phyloP scores from a whole-genome alignment of 2,113 vertebrate genomes.

The Diadophis punctatus region DNA sequence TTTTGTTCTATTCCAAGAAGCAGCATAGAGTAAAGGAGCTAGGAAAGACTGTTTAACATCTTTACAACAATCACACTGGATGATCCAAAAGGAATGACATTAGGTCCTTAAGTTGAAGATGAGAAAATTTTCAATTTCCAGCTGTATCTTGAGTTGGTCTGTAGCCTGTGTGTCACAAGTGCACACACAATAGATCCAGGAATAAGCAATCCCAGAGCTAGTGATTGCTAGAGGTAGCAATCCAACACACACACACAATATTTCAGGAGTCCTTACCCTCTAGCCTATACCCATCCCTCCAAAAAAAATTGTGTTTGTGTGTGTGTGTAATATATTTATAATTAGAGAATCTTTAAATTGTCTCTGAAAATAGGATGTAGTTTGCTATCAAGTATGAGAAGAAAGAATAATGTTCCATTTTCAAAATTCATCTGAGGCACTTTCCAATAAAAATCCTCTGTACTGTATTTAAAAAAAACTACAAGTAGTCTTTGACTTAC shows the following conservation, averaged over 20 bases:
- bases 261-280: not conserved
- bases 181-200: not conserved
- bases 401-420: not conserved
- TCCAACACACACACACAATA: not conserved
- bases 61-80: not conserved
- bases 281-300: not conserved
- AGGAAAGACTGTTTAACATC: conserved; percentile 15
- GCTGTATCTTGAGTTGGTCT: not conserved
- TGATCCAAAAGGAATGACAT: not conserved
- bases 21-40: not conserved
- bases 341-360: not conserved
- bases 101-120: not conserved
- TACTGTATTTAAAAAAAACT: not conserved
- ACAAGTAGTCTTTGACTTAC: not conserved
- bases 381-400: not conserved
- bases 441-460: not conserved
- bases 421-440: not conserved
- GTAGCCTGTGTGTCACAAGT: not conserved
- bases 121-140: not conserved
- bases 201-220: not conserved
- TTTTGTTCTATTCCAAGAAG: conserved; percentile 14
- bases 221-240: not conserved
- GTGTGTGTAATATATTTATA: not conserved
- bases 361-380: conserved; percentile 20
- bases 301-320: not conserved